These are phyloP conservation scores for Bombylius discolor DNA, from an alignment of 2,888 invertebrate species.

Conservation along the genomic window DNA sequence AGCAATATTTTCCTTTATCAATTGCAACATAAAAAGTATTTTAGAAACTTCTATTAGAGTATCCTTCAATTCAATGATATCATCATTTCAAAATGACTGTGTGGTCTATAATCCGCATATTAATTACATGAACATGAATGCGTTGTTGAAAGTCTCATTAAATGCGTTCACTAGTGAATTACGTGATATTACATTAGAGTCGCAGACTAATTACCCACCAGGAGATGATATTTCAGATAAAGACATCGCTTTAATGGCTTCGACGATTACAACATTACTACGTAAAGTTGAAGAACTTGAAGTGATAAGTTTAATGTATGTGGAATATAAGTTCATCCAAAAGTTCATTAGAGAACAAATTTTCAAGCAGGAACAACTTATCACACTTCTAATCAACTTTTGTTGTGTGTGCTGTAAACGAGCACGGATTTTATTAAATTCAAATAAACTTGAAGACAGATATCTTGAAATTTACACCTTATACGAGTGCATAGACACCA, in stretches of 20 bases:
- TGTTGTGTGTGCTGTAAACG: conserved; percentile 19
- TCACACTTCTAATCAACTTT: conserved; percentile 22
- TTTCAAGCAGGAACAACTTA: conserved; percentile 23
- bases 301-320: conserved; percentile 30
- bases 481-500: conserved; percentile 43
- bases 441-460: conserved; percentile 6
- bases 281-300: conserved; percentile 26
- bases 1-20: conserved; percentile 38
- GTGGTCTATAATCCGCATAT: conserved; percentile 35
- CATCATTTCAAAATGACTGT: conserved; percentile 34
- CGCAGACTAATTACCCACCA: neutral
- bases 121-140: conserved; percentile 34
- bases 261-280: conserved; percentile 20
- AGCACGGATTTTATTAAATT: conserved; percentile 8
- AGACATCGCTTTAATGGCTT: conserved; percentile 10
- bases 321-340: conserved; percentile 32
- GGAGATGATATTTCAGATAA: too few species aligned
- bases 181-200: conserved; percentile 2
- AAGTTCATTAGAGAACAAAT: conserved; percentile 33
- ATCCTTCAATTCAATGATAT: conserved; percentile 39
- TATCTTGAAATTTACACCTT: conserved; percentile 16
- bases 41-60: conserved; percentile 40
- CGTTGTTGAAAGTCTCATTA: conserved; percentile 30
- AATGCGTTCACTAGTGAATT: conserved; percentile 26
- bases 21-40: conserved; percentile 40